phyloP scores from a whole-genome alignment of 35 echinoderm and acorn worm species.

The Amphiura filiformis region DNA sequence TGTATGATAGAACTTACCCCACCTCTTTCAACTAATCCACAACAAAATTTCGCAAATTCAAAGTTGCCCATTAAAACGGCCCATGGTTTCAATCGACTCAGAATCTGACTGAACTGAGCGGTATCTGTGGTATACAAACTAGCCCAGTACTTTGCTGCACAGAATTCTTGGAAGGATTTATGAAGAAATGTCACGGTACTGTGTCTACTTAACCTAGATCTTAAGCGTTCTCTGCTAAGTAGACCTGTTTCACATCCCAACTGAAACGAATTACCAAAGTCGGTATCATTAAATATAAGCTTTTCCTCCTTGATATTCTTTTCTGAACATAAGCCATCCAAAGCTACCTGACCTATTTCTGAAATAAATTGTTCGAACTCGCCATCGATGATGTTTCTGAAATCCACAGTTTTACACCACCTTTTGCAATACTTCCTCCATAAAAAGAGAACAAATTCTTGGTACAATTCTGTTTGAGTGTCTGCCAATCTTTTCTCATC shows the following conservation, averaged over 20 bases:
- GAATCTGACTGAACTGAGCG: too few relatives aligned
- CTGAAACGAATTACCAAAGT: not conserved
- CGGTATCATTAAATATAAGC: not conserved
- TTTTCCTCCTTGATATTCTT: not conserved
- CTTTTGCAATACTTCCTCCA: not conserved
- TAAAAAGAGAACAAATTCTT: not conserved
- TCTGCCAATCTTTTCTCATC: not conserved
- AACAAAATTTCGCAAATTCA: too few relatives aligned
- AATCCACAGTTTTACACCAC: not conserved
- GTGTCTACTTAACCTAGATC: not conserved
- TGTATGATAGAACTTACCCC: too few relatives aligned
- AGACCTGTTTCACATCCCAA: constrained; percentile 4
- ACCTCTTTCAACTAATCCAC: too few relatives aligned
- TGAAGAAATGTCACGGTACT: not conserved
- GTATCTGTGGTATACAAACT: too few relatives aligned
- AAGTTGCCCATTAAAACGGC: too few relatives aligned
- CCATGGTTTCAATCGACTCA: too few relatives aligned
- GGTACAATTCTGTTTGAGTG: constrained; percentile 1
- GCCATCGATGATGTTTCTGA: not conserved
- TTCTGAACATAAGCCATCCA: not conserved
- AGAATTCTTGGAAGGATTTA: constrained; percentile 10
- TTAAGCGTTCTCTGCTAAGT: not conserved
- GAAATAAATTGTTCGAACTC: too few relatives aligned
- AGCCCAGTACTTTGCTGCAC: constrained; percentile 24
- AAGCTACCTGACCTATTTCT: not conserved